Conservation (phyloP, 2,888 invertebrate genomes). For the Microctonus aethiopoides region DNA sequence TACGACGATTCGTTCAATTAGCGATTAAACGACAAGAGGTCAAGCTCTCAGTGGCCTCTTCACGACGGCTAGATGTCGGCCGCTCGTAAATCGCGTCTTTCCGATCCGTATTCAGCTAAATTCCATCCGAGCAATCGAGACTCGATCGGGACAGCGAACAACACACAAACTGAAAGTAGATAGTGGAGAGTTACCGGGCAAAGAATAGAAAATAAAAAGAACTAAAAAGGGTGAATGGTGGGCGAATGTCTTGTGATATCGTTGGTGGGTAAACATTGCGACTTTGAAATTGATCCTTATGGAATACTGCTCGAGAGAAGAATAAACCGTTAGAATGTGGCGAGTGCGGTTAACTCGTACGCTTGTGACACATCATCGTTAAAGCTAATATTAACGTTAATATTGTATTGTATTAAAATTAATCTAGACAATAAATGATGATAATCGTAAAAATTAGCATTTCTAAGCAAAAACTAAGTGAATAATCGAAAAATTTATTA, state of each 20-base stretch:
- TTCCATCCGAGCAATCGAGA: slow-evolving; percentile 27
- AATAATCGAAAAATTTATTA: too few relatives aligned
- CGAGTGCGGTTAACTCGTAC: slow-evolving; percentile 21
- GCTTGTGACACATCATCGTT: slow-evolving; percentile 41
- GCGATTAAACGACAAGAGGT: slow-evolving; percentile 50
- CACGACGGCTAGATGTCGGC: slow-evolving; percentile 33
- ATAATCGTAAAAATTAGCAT: too few relatives aligned
- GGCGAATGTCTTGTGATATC: slow-evolving; percentile 31
- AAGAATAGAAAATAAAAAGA: too few relatives aligned
- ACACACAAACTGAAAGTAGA: background rate
- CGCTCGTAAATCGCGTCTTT: slow-evolving; percentile 38
- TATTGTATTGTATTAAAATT: background rate
- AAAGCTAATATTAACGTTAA: background rate
- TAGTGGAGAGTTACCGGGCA: background rate
- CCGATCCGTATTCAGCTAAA: slow-evolving; percentile 36
- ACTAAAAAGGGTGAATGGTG: background rate
- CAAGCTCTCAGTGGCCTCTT: slow-evolving; percentile 34
- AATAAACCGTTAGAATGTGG: slow-evolving; percentile 55
- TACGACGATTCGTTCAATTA: slow-evolving; percentile 49
- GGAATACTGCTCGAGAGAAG: slow-evolving; percentile 51
- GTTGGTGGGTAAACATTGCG: slow-evolving; percentile 42
- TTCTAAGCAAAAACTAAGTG: too few relatives aligned
- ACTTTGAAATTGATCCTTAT: slow-evolving; percentile 61
- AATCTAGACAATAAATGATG: too few relatives aligned
- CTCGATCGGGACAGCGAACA: slow-evolving; percentile 1